Evolutionary conservation across 2,797 vertebrate genomes (phyloP).

Genomic region (Paramormyrops hopkinsi): DNA sequence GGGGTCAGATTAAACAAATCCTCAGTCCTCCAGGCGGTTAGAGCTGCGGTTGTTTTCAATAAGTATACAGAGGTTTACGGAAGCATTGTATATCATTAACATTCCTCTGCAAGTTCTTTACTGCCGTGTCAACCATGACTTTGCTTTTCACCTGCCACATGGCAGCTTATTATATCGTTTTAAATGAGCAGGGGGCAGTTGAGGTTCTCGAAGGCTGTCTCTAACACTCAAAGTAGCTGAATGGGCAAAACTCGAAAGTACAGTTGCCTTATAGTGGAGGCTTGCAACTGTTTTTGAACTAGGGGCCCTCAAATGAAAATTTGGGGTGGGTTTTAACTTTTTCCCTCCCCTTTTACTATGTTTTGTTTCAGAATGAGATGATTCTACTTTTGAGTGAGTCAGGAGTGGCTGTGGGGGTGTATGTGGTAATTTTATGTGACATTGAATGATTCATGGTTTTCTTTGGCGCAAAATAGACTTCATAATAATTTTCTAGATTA

Average conservation of each 20-base stretch:
- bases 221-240: neutral
- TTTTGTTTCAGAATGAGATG: neutral
- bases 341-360: neutral
- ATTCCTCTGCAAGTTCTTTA: neutral
- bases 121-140: neutral
- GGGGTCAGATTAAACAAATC: neutral
- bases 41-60: neutral
- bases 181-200: conserved; percentile 3
- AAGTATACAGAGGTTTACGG: neutral
- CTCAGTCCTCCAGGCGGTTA: neutral
- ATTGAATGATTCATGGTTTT: neutral
- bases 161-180: conserved; percentile 4
- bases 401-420: neutral
- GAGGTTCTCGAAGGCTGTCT: neutral
- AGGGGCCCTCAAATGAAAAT: neutral
- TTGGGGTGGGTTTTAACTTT: neutral
- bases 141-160: neutral
- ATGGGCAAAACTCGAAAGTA: neutral
- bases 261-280: neutral
- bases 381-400: neutral
- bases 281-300: neutral
- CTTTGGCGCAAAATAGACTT: neutral
- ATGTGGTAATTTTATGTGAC: neutral
- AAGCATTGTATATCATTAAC: conserved; percentile 14
- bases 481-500: neutral